Base-by-base conservation (phyloP, 2,888 invertebrate genomes). In the Macrosiphum euphorbiae region DNA sequence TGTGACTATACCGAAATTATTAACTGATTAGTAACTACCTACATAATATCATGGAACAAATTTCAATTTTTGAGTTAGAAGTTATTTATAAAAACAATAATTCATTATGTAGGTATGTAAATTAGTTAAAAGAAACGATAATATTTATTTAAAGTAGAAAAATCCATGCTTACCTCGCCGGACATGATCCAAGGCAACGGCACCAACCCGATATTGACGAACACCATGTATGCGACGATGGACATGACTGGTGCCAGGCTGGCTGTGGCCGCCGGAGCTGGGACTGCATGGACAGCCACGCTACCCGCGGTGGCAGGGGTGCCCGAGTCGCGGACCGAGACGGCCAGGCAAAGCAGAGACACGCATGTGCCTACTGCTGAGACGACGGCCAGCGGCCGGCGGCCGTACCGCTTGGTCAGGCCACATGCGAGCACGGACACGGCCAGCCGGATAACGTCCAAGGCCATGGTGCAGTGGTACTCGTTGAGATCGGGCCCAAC, bases 181-280 rank as follows among this genome's bases (percentile, higher is more conserved):
- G 97, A 97, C 97, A 98, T 97, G 58, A 97, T 97, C 97, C 98
- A 98, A 0, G 98, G 97, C 91, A 98, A 95, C 0, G 97, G 97
- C 26, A 97, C 96, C 41, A 97, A 95, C 0, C 97, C 97, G 92
- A 97, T 96, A 1, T 97, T 96, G 90, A 97, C 96, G 91, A 97
- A 97, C 87, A 96, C 96, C 26, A 97, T 97, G 95, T 97, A 97
- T 3, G 96, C 95, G 95, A 97, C 95, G 91, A 97, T 95, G 95
- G 96, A 96, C 95, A 96, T 95, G 95, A 97, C 95, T 0, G 97
- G 94, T 20, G 90, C 13, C 41, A 86, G 35, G 86, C 90, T 50
- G 58, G 89, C 78, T 11, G 47, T 24, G 3, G 58, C 24, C 50
- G 58, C n/a, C n/a, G 28, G 90, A 95, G 96, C 95, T 1, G 97